Conservation (phyloP, 92 coral and sea anemone genomes). For the Zoanthus gigantus region DNA sequence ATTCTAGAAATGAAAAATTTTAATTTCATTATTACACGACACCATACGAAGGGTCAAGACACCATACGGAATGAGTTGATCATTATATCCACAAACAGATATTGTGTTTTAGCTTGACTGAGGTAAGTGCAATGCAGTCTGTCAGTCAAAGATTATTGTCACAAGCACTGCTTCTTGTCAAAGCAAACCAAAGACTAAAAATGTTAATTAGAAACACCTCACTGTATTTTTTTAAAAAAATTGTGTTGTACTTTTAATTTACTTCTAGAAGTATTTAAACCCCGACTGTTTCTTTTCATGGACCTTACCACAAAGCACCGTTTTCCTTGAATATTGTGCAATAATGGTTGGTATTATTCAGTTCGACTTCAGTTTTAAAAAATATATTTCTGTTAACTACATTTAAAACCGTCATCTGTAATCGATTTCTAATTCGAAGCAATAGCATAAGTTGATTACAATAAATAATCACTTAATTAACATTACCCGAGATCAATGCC, state of each 20-base stretch:
- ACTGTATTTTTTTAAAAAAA: not conserved
- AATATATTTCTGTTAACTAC: constrained; percentile 38
- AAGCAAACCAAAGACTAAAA: constrained; percentile 16
- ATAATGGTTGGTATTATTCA: not conserved
- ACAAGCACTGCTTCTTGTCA: constrained; percentile 38
- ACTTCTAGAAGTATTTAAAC: too few relatives aligned
- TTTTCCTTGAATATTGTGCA: not conserved
- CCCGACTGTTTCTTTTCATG: too few relatives aligned
- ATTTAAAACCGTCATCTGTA: constrained; percentile 51
- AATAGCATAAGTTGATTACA: constrained; percentile 67
- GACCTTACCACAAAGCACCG: not conserved
- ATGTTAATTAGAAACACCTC: constrained; percentile 22
- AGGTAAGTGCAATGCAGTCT: constrained; percentile 23
- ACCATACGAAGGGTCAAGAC: not conserved
- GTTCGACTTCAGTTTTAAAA: not conserved
- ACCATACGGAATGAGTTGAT: constrained; percentile 7
- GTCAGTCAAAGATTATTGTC: constrained; percentile 27
- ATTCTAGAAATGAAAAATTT: not conserved
- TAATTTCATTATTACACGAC: not conserved
- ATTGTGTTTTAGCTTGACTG: not conserved
- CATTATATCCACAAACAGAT: not conserved
- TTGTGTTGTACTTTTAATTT: not conserved
- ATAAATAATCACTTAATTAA: constrained; percentile 58
- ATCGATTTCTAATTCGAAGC: constrained; percentile 77
- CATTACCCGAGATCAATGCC: constrained; percentile 1